These are phyloP conservation scores for Sphecodes monilicornis DNA, from an alignment of 2,888 invertebrate species.

Conservation along the genomic window DNA sequence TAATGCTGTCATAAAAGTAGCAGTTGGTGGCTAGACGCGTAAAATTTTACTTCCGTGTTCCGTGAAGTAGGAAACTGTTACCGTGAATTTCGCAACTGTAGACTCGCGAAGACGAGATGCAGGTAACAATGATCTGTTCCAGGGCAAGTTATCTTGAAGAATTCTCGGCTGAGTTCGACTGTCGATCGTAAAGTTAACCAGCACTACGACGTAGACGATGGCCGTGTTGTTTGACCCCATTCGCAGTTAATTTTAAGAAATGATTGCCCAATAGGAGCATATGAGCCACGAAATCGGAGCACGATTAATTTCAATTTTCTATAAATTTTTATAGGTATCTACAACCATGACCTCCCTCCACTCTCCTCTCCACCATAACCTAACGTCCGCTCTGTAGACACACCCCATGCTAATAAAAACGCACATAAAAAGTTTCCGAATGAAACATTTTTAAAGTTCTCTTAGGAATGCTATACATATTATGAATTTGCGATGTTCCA, in stretches of 20 bases:
- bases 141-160: conserved; percentile 54
- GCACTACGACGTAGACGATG: conserved; percentile 47
- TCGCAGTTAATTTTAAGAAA: background rate
- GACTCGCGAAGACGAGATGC: background rate
- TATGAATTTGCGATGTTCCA: no score
- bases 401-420: no score
- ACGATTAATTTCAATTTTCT: background rate
- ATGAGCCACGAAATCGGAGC: background rate
- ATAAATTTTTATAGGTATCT: background rate
- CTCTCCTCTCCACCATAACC: no score
- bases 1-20: conserved; percentile 35
- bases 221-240: background rate
- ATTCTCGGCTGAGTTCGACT: conserved; percentile 54
- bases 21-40: conserved; percentile 18
- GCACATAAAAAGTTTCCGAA: no score
- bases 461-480: no score
- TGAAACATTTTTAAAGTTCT: no score
- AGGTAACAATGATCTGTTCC: conserved; percentile 21
- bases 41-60: conserved; percentile 32
- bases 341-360: no score
- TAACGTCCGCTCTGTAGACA: no score
- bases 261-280: background rate
- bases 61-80: conserved; percentile 15
- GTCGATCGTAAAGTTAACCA: conserved; percentile 76
- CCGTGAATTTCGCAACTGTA: conserved; percentile 17